Conservation (phyloP, 2,113 vertebrate genomes). For the Phalacrocorax pelagicus region DNA sequence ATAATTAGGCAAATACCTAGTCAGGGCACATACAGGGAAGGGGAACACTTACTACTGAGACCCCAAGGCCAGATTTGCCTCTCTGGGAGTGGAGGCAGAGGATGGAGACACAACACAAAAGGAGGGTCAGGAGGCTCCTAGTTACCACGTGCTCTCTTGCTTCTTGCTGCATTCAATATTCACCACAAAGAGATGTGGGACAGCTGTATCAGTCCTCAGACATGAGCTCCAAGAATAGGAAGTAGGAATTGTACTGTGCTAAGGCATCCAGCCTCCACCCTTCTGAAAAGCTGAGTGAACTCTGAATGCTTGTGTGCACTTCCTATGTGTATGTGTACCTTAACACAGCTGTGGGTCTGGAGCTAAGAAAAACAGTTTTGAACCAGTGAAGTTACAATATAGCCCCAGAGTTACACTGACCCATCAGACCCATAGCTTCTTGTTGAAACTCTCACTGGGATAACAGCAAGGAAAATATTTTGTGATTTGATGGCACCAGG, state of each 20-base stretch:
- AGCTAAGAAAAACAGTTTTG: background rate
- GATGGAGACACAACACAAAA: background rate
- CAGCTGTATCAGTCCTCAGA: background rate
- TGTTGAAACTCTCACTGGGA: background rate
- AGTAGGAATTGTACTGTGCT: background rate
- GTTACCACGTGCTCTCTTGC: background rate
- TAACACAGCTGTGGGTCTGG: no score
- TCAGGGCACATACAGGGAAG: background rate
- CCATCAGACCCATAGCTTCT: background rate
- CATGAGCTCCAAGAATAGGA: background rate
- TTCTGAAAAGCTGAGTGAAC: background rate
- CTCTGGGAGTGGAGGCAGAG: background rate
- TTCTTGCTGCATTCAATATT: background rate
- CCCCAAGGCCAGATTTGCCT: background rate
- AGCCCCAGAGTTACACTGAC: background rate
- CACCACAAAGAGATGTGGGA: background rate
- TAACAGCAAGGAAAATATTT: background rate
- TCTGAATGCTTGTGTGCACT: background rate
- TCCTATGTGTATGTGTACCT: background rate
- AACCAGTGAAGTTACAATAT: background rate
- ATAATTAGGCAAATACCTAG: background rate
- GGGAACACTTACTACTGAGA: background rate
- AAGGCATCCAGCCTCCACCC: background rate
- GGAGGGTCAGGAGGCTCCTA: background rate
- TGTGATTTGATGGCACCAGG: background rate